phyloP scores from a whole-genome alignment of 2,888 invertebrate genomes.

The Troides helena region DNA sequence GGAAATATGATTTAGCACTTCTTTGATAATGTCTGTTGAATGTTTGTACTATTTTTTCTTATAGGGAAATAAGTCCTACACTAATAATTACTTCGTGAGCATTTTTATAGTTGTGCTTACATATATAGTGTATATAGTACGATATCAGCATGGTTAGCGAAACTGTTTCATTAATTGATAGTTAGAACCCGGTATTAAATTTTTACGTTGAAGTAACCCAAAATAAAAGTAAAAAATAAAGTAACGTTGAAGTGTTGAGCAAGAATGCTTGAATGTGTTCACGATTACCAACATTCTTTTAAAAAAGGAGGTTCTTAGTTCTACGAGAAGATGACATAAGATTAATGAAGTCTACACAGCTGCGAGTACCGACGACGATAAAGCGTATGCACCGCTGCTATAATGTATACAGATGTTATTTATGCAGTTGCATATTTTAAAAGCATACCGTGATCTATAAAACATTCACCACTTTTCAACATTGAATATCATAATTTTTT shows the following conservation, averaged over 20 bases:
- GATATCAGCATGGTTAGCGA: no score
- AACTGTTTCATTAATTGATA: no score
- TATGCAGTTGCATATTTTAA: conserved; percentile 29
- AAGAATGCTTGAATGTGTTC: background rate
- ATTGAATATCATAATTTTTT: no score
- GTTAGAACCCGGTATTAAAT: no score
- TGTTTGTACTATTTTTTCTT: no score
- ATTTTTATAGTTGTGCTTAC: no score
- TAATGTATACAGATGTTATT: conserved; percentile 33
- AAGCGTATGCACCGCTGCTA: conserved; percentile 47
- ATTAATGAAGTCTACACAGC: conserved; percentile 51
- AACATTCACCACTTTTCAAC: conserved; percentile 3
- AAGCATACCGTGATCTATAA: background rate
- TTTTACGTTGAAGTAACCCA: background rate
- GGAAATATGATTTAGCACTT: no score
- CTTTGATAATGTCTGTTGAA: no score
- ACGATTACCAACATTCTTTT: background rate
- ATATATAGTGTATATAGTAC: no score
- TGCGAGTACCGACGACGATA: conserved; percentile 38
- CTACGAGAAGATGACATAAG: conserved; percentile 46
- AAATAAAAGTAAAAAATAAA: background rate
- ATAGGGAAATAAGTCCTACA: no score
- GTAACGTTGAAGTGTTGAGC: background rate
- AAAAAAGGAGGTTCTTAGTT: conserved; percentile 10
- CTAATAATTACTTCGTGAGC: no score